phyloP scores from a whole-genome alignment of 2,113 vertebrate genomes.

The Clinocottus analis region DNA sequence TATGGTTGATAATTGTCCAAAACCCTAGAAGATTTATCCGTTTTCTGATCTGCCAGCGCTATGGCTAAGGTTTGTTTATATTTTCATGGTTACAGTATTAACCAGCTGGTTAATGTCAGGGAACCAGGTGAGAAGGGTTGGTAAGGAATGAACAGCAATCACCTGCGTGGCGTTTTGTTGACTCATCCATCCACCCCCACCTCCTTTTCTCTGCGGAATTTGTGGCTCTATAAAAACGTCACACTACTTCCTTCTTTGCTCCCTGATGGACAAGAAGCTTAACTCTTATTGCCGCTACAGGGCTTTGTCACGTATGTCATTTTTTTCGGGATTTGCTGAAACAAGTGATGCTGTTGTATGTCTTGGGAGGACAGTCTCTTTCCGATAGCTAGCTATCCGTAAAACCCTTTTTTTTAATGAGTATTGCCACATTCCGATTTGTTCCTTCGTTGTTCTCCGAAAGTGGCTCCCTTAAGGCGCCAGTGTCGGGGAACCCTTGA shows the following conservation, averaged over 20 bases:
- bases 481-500: constrained; percentile 70
- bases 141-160: background rate
- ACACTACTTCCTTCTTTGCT: background rate
- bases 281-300: background rate
- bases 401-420: constrained; percentile 46
- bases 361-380: background rate
- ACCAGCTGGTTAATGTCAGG: background rate
- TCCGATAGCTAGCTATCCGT: constrained; percentile 31
- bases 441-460: constrained; percentile 48
- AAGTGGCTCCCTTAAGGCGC: constrained; percentile 48
- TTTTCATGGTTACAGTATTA: background rate
- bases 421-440: constrained; percentile 58
- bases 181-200: background rate
- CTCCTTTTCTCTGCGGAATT: background rate
- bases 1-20: background rate
- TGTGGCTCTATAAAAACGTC: background rate
- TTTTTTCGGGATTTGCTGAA: constrained; percentile 22
- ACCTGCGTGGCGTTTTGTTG: background rate
- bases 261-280: background rate
- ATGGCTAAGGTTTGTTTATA: background rate
- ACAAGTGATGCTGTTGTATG: background rate
- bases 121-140: background rate
- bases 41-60: background rate
- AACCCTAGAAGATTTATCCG: background rate
- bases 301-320: constrained; percentile 9